phyloP scores from a whole-genome alignment of 2,113 vertebrate species.

The Jacana jacana region DNA sequence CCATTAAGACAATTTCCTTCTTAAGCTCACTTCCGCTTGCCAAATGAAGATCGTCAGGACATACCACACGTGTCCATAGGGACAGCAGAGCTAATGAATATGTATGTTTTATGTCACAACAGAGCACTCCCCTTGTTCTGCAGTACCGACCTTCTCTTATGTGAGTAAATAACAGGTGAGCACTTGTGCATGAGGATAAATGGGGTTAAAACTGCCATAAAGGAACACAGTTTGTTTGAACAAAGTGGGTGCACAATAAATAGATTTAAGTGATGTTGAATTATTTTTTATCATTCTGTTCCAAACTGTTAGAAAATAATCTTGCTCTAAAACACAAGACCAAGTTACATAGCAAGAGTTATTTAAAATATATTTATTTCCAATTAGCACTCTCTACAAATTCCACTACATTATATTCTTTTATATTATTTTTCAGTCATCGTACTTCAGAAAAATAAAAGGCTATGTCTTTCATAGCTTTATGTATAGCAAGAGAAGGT shows the following conservation, averaged over 20 bases:
- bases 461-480: background rate
- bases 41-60: constrained; percentile 73
- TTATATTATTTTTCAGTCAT: background rate
- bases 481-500: background rate
- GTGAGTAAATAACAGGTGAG: constrained; percentile 78
- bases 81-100: constrained; percentile 75
- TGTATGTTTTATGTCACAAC: constrained; percentile 75
- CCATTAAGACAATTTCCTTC: constrained; percentile 67
- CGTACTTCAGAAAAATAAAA: background rate
- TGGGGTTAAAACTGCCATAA: constrained; percentile 70
- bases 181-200: constrained; percentile 67
- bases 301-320: constrained; percentile 15
- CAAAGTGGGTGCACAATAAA: constrained; percentile 6
- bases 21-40: constrained; percentile 55
- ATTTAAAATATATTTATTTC: background rate
- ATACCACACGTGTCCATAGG: constrained; percentile 56
- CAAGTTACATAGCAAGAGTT: background rate
- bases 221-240: constrained; percentile 25
- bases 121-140: constrained; percentile 70
- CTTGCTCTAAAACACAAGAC: background rate
- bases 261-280: constrained; percentile 27
- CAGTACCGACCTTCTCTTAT: constrained; percentile 70
- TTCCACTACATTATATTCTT: background rate
- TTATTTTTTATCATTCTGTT: background rate
- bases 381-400: background rate